Evolutionary conservation across 2,888 invertebrate species (phyloP), one percentile per base, ranked within the genome.

Genomic region (Drosophila kambysellisi): DNA sequence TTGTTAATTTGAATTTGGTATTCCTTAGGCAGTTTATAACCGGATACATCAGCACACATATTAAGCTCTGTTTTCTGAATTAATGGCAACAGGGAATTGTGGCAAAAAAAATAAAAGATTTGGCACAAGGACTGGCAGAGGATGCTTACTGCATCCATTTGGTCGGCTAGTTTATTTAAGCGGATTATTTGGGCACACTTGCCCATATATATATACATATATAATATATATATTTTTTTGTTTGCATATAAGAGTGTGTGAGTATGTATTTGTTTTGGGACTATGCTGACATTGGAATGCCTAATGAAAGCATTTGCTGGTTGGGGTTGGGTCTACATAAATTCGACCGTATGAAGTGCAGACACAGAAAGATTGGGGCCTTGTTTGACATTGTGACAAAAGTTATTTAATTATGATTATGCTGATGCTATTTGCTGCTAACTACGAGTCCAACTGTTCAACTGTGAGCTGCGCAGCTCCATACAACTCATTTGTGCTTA

Each of bases 351-450:
- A 90, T 89, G 78, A 86, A 76, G 90, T 88, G 85, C 57, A 60
- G 62, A 71, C 61, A 62, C 46, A 20, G 30, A 30, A 30, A 57
- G 29, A 35, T 74, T 67, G 69, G 57, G 59, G 43, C 30, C 72
- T 63, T 76, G 74, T 65, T 71, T 85, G 88, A 90, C 77, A 82
- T 73, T 85, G 81, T 85, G 87, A 77, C 83, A 83, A 79, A 88
- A 90, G 90, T 90, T 88, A 86, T 86, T 86, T 87, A 90, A 87
- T 87, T 87, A 90, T 87, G 88, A 89, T 87, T 87, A 85, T 77
- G 81, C 64, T 79, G 63, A 79, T 79, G 69, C 33, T 70, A 64
- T 70, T 61, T 72, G 78, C 78, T 72, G 54, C 59, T 77, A 77
- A 68, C 81, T 74, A 50, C 59, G 50, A 43, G 30, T 51, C 78